Conservation (phyloP, 2,888 invertebrate genomes). For the Dasypolia templi region DNA sequence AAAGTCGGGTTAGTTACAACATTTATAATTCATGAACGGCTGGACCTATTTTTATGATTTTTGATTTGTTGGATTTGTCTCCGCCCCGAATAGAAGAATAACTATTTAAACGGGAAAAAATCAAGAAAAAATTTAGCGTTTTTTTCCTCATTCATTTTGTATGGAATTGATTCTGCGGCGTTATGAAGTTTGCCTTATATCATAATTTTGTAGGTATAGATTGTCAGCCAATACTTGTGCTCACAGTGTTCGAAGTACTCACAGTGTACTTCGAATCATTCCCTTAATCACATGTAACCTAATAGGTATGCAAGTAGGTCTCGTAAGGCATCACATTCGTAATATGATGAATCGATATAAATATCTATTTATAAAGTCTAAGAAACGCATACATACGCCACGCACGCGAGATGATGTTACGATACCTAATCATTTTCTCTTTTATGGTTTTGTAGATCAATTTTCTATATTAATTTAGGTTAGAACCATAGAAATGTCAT, state of each 20-base stretch:
- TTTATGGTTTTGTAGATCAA: conserved; percentile 10
- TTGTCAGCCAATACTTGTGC: neutral
- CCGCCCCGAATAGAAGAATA: no score
- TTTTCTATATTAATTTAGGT: neutral
- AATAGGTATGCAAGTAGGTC: neutral
- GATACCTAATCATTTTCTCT: conserved; percentile 3
- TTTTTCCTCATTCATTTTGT: no score
- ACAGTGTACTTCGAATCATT: neutral
- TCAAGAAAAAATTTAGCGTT: no score
- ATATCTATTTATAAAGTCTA: neutral
- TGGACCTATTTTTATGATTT: no score
- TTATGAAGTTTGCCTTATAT: no score
- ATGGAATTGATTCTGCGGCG: no score
- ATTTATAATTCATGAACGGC: no score
- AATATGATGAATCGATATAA: conserved; percentile 5
- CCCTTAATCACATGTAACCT: neutral
- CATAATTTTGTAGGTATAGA: neutral
- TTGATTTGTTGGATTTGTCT: no score
- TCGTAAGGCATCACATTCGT: neutral
- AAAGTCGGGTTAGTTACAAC: no score
- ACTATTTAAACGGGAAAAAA: no score
- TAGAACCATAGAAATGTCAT: neutral
- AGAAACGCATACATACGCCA: conserved; percentile 6
- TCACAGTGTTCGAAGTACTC: no score
- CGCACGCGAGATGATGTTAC: conserved; percentile 4